Conservation (phyloP, 1,140 invertebrate genomes). For the Drosophila cardini region DNA sequence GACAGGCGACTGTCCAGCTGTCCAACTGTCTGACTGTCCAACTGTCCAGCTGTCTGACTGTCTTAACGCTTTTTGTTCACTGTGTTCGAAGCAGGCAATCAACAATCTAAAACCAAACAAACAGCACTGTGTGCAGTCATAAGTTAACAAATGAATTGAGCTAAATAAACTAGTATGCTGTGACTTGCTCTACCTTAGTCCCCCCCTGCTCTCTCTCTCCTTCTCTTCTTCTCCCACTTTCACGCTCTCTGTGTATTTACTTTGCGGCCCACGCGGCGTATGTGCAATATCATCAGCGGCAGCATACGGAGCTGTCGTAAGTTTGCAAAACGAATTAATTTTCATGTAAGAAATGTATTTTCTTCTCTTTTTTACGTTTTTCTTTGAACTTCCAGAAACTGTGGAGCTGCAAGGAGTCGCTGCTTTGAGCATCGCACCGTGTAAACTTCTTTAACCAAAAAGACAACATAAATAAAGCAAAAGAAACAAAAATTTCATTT, state of each 20-base stretch:
- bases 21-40: slow-evolving; percentile 9
- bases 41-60: slow-evolving; percentile 17
- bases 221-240: neutral
- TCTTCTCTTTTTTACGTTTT: slow-evolving; percentile 43
- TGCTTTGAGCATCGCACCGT: slow-evolving; percentile 5
- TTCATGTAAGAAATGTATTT: slow-evolving; percentile 58
- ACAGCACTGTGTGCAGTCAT: slow-evolving; percentile 21
- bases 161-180: slow-evolving; percentile 26
- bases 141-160: slow-evolving; percentile 61
- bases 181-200: slow-evolving; percentile 22
- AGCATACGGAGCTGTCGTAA: slow-evolving; percentile 20
- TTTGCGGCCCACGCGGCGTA: slow-evolving; percentile 45
- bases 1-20: slow-evolving; percentile 31
- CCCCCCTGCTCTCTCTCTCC: neutral
- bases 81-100: slow-evolving; percentile 16
- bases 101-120: slow-evolving; percentile 38
- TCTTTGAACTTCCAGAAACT: slow-evolving; percentile 59
- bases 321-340: slow-evolving; percentile 63
- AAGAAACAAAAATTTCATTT: slow-evolving; percentile 56
- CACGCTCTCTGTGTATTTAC: neutral
- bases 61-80: slow-evolving; percentile 15
- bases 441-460: slow-evolving; percentile 50
- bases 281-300: slow-evolving; percentile 40
- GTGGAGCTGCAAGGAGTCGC: neutral
- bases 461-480: neutral